Conservation (phyloP, 2,888 invertebrate genomes). For the Lysandra coridon region DNA sequence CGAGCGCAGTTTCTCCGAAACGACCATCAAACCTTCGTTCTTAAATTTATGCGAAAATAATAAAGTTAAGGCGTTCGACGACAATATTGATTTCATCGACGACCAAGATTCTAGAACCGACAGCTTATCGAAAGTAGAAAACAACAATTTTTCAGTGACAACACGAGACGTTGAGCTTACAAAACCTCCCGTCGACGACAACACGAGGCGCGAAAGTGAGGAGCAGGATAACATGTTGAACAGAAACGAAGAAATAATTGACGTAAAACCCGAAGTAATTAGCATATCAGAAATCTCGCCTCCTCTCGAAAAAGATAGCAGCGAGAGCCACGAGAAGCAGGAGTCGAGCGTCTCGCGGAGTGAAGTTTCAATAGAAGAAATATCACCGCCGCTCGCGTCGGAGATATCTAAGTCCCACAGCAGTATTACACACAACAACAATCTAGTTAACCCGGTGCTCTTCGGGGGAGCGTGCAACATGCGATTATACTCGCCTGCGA, state of each 20-base stretch:
- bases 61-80: constrained; percentile 39
- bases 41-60: constrained; percentile 38
- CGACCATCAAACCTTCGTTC: constrained; percentile 56
- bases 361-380: constrained; percentile 49
- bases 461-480: constrained; percentile 52
- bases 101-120: constrained; percentile 45
- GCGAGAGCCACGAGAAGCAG: constrained; percentile 38
- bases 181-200: constrained; percentile 43
- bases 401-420: constrained; percentile 49
- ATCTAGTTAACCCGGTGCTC: constrained; percentile 38
- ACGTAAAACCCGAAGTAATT: constrained; percentile 52
- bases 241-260: constrained; percentile 41
- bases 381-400: constrained; percentile 59
- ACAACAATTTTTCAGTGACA: constrained; percentile 41
- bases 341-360: constrained; percentile 35
- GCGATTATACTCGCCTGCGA: constrained; percentile 64
- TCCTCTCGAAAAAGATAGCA: constrained; percentile 51
- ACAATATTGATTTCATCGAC: constrained; percentile 45
- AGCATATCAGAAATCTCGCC: constrained; percentile 63
- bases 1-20: constrained; percentile 70
- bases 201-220: constrained; percentile 39
- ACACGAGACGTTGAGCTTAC: constrained; percentile 49
- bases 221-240: constrained; percentile 42
- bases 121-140: constrained; percentile 41
- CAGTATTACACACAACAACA: constrained; percentile 34